A percentile compares a stretch with the other conserved stretches of the same genome.
Evolutionary conservation across 2,888 invertebrate genomes (phyloP).

Genomic region (Steromphala cineraria): DNA sequence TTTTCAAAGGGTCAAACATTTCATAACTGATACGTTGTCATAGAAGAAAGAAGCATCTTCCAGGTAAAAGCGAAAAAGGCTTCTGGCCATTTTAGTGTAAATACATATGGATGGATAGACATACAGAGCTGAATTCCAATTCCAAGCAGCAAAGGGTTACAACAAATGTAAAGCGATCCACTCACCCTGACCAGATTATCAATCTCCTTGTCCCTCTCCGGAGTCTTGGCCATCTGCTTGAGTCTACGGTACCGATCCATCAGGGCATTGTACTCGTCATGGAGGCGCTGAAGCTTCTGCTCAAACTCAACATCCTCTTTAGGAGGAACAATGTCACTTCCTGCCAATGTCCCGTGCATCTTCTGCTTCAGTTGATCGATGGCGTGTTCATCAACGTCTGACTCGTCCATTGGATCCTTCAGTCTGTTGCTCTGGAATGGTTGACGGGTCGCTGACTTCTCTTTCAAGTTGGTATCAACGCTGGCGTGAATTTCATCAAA

Average conservation of each 20-base stretch:
- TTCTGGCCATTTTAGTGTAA: too few relatives aligned
- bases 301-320: conserved; percentile 48
- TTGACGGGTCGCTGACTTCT: conserved; percentile 55
- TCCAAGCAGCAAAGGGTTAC: background rate
- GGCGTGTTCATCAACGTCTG: conserved; percentile 38
- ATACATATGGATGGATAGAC: too few relatives aligned
- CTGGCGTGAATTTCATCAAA: conserved; percentile 72
- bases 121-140: background rate
- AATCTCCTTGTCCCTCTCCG: conserved; percentile 65
- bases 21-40: too few relatives aligned
- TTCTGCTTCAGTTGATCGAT: conserved; percentile 54
- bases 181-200: conserved; percentile 67
- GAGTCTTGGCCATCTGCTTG: conserved; percentile 65
- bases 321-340: conserved; percentile 50
- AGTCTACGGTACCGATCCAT: conserved; percentile 69
- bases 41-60: too few relatives aligned
- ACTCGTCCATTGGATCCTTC: conserved; percentile 34
- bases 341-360: conserved; percentile 45
- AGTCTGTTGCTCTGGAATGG: conserved; percentile 59
- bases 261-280: conserved; percentile 67
- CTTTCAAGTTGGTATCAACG: conserved; percentile 61
- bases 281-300: conserved; percentile 54
- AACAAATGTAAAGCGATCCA: background rate
- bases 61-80: too few relatives aligned
- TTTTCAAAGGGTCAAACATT: too few relatives aligned